Percentiles rank a stretch among this genome's conserved stretches.
Conservation (phyloP, 1,140 invertebrate species). For the Palaemon carinicauda region DNA sequence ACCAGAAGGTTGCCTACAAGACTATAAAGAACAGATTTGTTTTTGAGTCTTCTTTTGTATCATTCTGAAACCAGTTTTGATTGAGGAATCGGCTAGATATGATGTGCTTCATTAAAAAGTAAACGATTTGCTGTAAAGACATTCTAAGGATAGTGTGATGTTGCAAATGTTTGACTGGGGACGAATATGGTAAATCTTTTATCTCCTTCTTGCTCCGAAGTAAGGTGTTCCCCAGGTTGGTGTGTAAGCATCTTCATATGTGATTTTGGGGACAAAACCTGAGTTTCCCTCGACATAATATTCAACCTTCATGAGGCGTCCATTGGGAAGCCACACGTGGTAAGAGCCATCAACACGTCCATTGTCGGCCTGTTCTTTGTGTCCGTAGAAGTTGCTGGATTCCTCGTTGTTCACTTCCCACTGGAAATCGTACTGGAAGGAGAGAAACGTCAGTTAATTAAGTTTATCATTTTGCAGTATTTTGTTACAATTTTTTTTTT, state of each 20-base stretch:
- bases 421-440: slow-evolving; percentile 81
- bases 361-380: slow-evolving; percentile 50
- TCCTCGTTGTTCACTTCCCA: slow-evolving; percentile 82
- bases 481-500: not conserved
- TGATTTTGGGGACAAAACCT: slow-evolving; percentile 56
- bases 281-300: slow-evolving; percentile 58
- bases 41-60: too few relatives aligned
- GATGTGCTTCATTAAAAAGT: too few relatives aligned
- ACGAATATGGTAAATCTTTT: not conserved
- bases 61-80: too few relatives aligned
- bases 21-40: too few relatives aligned
- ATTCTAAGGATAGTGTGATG: not conserved
- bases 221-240: slow-evolving; percentile 36
- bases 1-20: too few relatives aligned
- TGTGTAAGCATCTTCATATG: slow-evolving; percentile 29
- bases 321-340: slow-evolving; percentile 60
- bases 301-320: slow-evolving; percentile 55
- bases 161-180: not conserved
- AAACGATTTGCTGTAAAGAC: not conserved
- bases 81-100: too few relatives aligned
- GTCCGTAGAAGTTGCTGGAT: slow-evolving; percentile 60
- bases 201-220: not conserved
- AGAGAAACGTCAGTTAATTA: not conserved
- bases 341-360: slow-evolving; percentile 59
- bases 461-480: not conserved